A percentile compares a stretch with the other conserved stretches of the same genome.
Evolutionary conservation across 1,140 invertebrate species (phyloP).

Genomic region (Centruroides vittatus): DNA sequence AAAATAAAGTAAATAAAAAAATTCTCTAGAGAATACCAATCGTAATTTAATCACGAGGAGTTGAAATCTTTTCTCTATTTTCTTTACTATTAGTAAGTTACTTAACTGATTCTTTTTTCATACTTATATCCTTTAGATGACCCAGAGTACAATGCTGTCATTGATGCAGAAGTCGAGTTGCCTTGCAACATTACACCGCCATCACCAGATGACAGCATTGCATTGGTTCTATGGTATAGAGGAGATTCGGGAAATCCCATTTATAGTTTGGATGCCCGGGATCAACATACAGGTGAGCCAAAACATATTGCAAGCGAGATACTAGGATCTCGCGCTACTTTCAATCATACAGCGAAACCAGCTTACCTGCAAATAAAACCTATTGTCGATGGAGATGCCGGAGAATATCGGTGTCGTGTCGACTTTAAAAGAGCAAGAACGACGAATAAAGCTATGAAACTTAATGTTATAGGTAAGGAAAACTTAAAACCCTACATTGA

Average conservation of each 20-base stretch:
- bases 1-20: too few species aligned
- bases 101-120: not conserved
- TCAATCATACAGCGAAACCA: slow-evolving; percentile 23
- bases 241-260: slow-evolving; percentile 66
- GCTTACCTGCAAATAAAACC: slow-evolving; percentile 62
- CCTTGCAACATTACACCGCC: slow-evolving; percentile 64
- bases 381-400: slow-evolving; percentile 62
- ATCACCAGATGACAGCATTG: slow-evolving; percentile 60
- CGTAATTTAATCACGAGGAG: too few species aligned
- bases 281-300: slow-evolving; percentile 4
- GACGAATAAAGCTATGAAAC: slow-evolving; percentile 70
- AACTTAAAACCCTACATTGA: not conserved
- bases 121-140: slow-evolving; percentile 3
- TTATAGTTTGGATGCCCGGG: slow-evolving; percentile 33
- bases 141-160: slow-evolving; percentile 3
- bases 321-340: slow-evolving; percentile 9
- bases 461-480: slow-evolving; percentile 74
- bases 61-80: too few species aligned
- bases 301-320: slow-evolving; percentile 16
- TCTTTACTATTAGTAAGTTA: too few species aligned
- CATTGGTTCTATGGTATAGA: slow-evolving; percentile 81
- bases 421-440: slow-evolving; percentile 82
- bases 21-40: too few species aligned
- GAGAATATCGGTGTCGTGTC: slow-evolving; percentile 69
- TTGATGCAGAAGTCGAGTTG: slow-evolving; percentile 24